Conservation (phyloP, 2,888 invertebrate genomes). For the Dasypogon diadema region DNA sequence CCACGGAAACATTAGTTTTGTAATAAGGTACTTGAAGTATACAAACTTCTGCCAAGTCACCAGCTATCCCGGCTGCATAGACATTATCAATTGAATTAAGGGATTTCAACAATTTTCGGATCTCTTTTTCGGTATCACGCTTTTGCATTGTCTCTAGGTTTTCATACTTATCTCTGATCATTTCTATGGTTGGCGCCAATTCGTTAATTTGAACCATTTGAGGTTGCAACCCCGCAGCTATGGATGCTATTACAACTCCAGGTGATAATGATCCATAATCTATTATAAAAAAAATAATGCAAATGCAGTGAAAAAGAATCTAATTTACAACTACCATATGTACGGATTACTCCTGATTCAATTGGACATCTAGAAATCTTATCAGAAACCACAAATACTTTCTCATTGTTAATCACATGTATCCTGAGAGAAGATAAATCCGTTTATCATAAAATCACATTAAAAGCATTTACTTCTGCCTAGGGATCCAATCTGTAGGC, state of each 20-base stretch:
- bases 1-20: slow-evolving; percentile 70
- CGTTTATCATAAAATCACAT: no score
- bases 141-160: slow-evolving; percentile 62
- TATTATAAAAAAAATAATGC: slow-evolving; percentile 23
- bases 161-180: slow-evolving; percentile 32
- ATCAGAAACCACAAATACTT: slow-evolving; percentile 35
- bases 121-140: slow-evolving; percentile 57
- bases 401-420: background rate
- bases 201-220: slow-evolving; percentile 71
- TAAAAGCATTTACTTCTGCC: slow-evolving; percentile 33
- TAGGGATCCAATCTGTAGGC: slow-evolving; percentile 23
- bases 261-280: slow-evolving; percentile 74
- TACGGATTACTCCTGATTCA: slow-evolving; percentile 76
- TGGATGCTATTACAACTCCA: slow-evolving; percentile 73
- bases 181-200: slow-evolving; percentile 60
- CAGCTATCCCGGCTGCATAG: slow-evolving; percentile 75
- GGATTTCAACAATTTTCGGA: slow-evolving; percentile 50
- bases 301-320: no score
- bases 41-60: slow-evolving; percentile 77
- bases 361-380: slow-evolving; percentile 71
- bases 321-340: slow-evolving; percentile 63
- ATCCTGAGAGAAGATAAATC: no score
- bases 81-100: slow-evolving; percentile 70
- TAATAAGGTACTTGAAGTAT: slow-evolving; percentile 74
- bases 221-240: slow-evolving; percentile 74